A percentile compares a stretch with the other conserved stretches of the same genome.
Evolutionary conservation across 53 echinoderm and acorn worm genomes (phyloP).

Genomic region (Crossaster papposus): DNA sequence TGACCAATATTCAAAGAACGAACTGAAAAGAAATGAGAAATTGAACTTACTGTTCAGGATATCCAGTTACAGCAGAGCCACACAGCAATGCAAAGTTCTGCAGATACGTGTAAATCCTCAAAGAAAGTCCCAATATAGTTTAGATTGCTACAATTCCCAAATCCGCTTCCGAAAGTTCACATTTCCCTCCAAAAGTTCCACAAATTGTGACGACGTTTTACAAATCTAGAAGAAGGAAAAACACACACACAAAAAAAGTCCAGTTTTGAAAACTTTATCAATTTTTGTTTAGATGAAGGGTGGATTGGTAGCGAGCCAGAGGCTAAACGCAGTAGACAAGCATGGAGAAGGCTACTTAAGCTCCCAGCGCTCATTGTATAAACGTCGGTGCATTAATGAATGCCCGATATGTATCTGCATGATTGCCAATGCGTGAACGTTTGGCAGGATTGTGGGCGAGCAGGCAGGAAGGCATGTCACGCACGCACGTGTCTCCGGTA

Average conservation of each 20-base stretch:
- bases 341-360: not conserved
- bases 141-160: not conserved
- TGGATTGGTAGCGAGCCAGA: not conserved
- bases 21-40: not conserved
- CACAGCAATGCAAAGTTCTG: not conserved
- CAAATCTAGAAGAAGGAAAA: not conserved
- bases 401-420: not conserved
- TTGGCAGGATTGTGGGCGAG: not conserved
- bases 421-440: constrained; percentile 3
- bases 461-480: not conserved
- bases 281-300: not conserved
- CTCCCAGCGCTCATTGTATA: not conserved
- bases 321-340: not conserved
- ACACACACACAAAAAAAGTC: not conserved
- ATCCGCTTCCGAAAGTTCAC: not conserved
- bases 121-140: not conserved
- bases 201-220: not conserved
- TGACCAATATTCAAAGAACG: not conserved
- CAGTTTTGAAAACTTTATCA: not conserved
- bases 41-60: not conserved
- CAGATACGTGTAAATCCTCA: not conserved
- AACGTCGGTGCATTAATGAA: not conserved
- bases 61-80: not conserved
- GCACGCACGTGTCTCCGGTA: not conserved
- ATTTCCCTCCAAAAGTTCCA: not conserved